Base-by-base conservation (phyloP, 2,888 invertebrate species). In the Eledone cirrhosa region DNA sequence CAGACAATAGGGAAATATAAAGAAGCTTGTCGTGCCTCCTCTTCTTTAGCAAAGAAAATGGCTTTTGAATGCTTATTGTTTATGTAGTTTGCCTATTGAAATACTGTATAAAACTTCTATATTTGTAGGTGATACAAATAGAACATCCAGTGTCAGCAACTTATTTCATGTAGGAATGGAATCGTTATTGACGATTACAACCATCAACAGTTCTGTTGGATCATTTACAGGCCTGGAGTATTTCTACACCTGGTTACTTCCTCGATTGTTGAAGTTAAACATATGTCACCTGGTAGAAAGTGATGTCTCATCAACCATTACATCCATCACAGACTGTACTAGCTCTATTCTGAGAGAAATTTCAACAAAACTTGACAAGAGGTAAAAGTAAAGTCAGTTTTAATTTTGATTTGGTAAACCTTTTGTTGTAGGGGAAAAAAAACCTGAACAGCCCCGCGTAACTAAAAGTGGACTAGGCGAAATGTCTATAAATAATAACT, bases 261-360 rank as follows among this genome's bases (percentile, higher is more conserved):
- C 76, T 11, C 48, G 19, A 29, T 76, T 76, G 27, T 48, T 76
- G 16, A 33, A 29, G 47, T 27, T 76, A 48, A 48, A 22, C 76
- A 76, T 76, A 47, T 29, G 41, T 24, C 76, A 76, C 11, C 24
- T 76, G 13, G 14, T 76, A 19, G 48, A 48, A 14, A 48, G 48
- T 16, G 27, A 22, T 16, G 22, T 3, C 47, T 76, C 48, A 8
- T 14, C 48, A 0, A 16, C 29, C 19, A n/a, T 48, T 13, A 7
- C 16, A 22, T 41, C 19, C 41, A 76, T 76, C 48, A n/a, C 48
- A n/a, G 76, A 76, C 41, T 22, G 29, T 29, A 47, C 24, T 7
- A 29, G 47, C 24, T 47, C 48, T 22, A 76, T 76, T 4, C 19
- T 76, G 29, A 48, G 76, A 29, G 48, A 76, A 13, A 76, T 76